phyloP scores from a whole-genome alignment of 2,888 invertebrate species.

The Pammene fasciana region DNA sequence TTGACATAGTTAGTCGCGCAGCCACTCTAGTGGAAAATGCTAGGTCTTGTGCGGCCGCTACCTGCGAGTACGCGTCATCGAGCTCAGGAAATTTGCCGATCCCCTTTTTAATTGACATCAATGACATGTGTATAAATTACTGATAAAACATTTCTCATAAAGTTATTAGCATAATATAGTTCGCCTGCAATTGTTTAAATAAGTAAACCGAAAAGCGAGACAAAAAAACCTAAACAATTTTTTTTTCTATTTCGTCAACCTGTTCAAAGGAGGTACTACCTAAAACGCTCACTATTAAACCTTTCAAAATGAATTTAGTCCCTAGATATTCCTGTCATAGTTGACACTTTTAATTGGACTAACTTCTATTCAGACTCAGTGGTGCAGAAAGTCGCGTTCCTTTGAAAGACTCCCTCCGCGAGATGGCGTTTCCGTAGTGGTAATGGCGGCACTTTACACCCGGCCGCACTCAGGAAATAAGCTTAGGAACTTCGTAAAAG shows the following conservation, averaged over 20 bases:
- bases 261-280: no score
- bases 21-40: conserved; percentile 79
- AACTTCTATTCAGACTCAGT: conserved; percentile 68
- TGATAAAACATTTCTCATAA: no score
- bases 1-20: conserved; percentile 77
- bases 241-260: no score
- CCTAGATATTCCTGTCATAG: conserved; percentile 31
- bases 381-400: conserved; percentile 72
- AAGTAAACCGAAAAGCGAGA: no score
- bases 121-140: neutral
- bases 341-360: conserved; percentile 46
- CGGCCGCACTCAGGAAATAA: conserved; percentile 81
- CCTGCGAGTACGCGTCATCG: conserved; percentile 31
- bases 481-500: conserved; percentile 83
- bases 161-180: no score
- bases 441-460: conserved; percentile 82
- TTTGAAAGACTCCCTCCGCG: conserved; percentile 68
- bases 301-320: conserved; percentile 24
- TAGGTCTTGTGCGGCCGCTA: conserved; percentile 68
- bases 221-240: no score
- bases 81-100: conserved; percentile 13
- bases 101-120: conserved; percentile 5
- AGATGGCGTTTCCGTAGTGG: conserved; percentile 60
- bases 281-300: no score
- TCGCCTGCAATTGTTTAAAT: no score